These are phyloP conservation scores for Lepidotrigona ventralis DNA, from an alignment of 1,140 invertebrate species.

Conservation along the genomic window DNA sequence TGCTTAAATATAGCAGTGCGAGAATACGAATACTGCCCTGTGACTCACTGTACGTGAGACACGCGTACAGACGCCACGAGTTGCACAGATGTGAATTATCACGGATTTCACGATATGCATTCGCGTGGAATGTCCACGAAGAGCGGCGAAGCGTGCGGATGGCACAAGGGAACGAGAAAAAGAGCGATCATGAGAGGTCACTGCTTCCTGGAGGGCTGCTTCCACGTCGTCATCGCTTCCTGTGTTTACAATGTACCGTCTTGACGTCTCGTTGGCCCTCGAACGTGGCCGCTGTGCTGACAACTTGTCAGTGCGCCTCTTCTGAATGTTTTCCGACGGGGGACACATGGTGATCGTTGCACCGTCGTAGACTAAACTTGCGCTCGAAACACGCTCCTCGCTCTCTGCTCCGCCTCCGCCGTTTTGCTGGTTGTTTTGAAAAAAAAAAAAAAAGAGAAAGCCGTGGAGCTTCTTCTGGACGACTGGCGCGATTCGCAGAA, in stretches of 20 bases:
- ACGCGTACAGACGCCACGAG: neutral
- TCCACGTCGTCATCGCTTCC: conserved; percentile 70
- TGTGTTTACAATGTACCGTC: conserved; percentile 71
- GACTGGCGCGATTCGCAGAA: conserved; percentile 32
- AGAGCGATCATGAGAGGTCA: conserved; percentile 55
- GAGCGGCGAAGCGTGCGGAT: neutral
- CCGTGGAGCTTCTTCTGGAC: neutral
- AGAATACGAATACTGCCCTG: too few species aligned
- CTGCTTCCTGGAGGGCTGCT: conserved; percentile 62
- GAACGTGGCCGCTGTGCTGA: conserved; percentile 66
- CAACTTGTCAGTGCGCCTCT: conserved; percentile 69
- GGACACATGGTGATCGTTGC: conserved; percentile 66
- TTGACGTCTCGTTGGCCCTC: conserved; percentile 69
- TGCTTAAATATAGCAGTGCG: too few species aligned
- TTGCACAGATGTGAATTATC: conserved; percentile 60
- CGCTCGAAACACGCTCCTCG: conserved; percentile 45
- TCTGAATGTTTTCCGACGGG: conserved; percentile 65
- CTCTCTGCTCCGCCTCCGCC: conserved; percentile 8
- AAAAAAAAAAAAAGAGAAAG: neutral
- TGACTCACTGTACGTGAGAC: neutral
- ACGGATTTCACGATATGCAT: conserved; percentile 29
- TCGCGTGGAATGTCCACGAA: neutral
- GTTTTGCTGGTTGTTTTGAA: conserved; percentile 55
- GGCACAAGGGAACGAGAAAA: conserved; percentile 29
- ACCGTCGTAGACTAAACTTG: conserved; percentile 63